Evolutionary conservation across 2,113 vertebrate species (phyloP).

Genomic region (Suncus etruscus): DNA sequence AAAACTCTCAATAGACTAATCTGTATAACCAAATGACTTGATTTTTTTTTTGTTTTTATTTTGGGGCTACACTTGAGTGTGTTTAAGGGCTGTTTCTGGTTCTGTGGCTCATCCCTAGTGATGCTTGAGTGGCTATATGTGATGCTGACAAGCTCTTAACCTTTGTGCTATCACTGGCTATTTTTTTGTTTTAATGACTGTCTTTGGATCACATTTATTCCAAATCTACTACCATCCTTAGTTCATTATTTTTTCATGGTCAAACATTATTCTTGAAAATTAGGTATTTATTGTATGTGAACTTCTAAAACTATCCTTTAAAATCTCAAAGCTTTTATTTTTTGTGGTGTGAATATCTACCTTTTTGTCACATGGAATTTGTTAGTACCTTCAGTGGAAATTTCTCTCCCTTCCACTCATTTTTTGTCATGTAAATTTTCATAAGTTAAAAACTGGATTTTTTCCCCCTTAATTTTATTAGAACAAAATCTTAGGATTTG

Average conservation of each 20-base stretch:
- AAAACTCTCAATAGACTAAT: not conserved
- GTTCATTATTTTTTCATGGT: conserved; percentile 22
- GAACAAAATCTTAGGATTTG: conserved; percentile 40
- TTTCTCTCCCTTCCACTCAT: not conserved
- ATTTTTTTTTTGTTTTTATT: not conserved
- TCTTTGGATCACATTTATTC: not conserved
- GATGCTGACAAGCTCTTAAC: not conserved
- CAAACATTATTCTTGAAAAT: conserved; percentile 41
- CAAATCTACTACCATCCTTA: not conserved
- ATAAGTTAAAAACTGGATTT: not conserved
- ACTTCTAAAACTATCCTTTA: not conserved
- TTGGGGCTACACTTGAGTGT: no score
- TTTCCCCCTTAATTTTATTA: not conserved
- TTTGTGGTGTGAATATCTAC: not conserved
- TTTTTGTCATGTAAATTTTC: conserved; percentile 53
- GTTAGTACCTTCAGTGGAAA: not conserved
- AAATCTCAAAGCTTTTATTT: conserved; percentile 20
- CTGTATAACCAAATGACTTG: not conserved
- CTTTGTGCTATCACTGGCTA: no score
- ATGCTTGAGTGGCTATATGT: no score
- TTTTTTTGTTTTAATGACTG: no score
- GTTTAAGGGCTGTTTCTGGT: no score
- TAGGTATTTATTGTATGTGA: not conserved
- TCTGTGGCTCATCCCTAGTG: no score
- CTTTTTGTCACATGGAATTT: conserved; percentile 21